Base-by-base conservation (phyloP, 2,797 vertebrate species). In the Rhinophrynus dorsalis region DNA sequence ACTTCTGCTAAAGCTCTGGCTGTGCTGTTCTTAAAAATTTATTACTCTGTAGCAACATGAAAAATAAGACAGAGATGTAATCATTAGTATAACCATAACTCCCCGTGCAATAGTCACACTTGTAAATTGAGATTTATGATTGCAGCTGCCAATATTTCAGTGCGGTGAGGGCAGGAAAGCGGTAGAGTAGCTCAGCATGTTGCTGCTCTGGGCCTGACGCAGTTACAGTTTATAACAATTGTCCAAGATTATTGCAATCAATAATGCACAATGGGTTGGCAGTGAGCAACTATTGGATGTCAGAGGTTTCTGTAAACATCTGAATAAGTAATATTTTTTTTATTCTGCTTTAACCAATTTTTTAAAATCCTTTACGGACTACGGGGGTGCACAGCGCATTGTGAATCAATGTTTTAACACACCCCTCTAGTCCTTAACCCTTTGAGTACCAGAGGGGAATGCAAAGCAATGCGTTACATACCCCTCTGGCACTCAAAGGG, bases 121-220 rank as follows among this genome's bases (percentile, higher is more conserved):
- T 84, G 83, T 89, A 89, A 92, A 90, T 90, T 89, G 85, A 91
- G 90, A 94, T 93, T 91, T 90, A 91, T 87, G 87, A 88, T 85
- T 82, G 85, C 82, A 76, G 85, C 84, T 86, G 88, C 82, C 84
- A 77, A 86, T 86, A 85, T 85, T 84, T 89, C 81, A 81, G 82
- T 78, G 80, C 79, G 20, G 60, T 32, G 42, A 48, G 68, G 79
- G 81, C 83, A 77, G 74, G 80, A 15, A 74, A 7, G 76, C 48
- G 56, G 79, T 74, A 72, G 75, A 74, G 69, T 50, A 35, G 57
- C 76, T 78, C 65, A 75, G 75, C 74, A 52, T 81, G 75, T 76
- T 23, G 75, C 80, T 74, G 47, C 79, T 79, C 65, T 75, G 76
- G 83, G 83, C 84, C 90, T 71, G 45, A 78, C 77, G 78, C 83